Percentiles rank a stretch among this genome's conserved stretches.
phyloP scores from a whole-genome alignment of 2,888 invertebrate genomes.

The Acronicta alni region DNA sequence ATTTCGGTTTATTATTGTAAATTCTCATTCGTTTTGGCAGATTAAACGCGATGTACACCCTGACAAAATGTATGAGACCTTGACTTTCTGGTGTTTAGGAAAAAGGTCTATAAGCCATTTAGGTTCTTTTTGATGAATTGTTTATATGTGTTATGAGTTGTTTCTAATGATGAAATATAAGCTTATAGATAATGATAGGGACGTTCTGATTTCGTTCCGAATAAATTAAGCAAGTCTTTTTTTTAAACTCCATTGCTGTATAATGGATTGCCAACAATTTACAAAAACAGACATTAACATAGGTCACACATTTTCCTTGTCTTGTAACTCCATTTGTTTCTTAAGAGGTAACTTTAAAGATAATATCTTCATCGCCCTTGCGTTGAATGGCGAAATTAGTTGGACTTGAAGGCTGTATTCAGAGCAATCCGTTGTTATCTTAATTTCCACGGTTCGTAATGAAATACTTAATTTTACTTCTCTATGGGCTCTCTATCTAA shows the following conservation, averaged over 20 bases:
- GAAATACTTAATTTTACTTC: slow-evolving; percentile 60
- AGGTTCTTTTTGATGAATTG: too few relatives aligned
- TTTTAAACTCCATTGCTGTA: slow-evolving; percentile 4
- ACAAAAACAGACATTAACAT: neutral
- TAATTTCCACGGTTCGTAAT: slow-evolving; percentile 54
- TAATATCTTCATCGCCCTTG: slow-evolving; percentile 49
- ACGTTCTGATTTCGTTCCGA: too few relatives aligned
- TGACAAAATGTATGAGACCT: too few relatives aligned
- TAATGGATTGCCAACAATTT: neutral
- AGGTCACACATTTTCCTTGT: slow-evolving; percentile 17
- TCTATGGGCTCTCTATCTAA: slow-evolving; percentile 4
- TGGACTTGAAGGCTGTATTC: slow-evolving; percentile 52
- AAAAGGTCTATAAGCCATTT: too few relatives aligned
- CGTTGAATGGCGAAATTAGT: slow-evolving; percentile 55
- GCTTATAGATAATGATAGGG: too few relatives aligned
- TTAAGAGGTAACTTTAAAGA: slow-evolving; percentile 58
- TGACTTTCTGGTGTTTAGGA: too few relatives aligned
- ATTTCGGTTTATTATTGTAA: too few relatives aligned
- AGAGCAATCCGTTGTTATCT: slow-evolving; percentile 57
- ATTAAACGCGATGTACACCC: too few relatives aligned
- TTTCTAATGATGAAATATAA: too few relatives aligned
- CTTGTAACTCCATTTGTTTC: slow-evolving; percentile 54
- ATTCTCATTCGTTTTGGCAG: too few relatives aligned
- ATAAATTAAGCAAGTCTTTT: neutral
- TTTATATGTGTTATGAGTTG: too few relatives aligned